These are phyloP conservation scores for Isaurus tuberculatus DNA, from an alignment of 92 coral and sea anemone genomes.

Conservation along the genomic window DNA sequence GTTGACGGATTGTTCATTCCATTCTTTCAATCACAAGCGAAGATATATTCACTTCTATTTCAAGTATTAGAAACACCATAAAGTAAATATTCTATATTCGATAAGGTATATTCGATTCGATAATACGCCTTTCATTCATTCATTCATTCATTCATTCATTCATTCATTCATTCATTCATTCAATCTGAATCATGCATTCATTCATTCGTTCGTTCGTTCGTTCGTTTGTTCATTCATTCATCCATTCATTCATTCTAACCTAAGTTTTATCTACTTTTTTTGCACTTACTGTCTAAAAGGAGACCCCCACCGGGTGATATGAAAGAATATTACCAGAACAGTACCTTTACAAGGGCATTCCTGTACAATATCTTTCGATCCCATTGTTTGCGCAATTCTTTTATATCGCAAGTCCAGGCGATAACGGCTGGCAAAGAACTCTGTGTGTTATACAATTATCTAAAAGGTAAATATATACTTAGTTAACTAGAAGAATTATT, in stretches of 20 bases:
- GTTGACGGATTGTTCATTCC: background rate
- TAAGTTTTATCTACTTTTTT: background rate
- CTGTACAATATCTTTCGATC: background rate
- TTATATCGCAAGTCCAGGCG: background rate
- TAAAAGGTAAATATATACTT: background rate
- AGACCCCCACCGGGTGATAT: constrained; percentile 5
- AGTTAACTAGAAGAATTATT: background rate
- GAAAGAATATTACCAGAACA: background rate
- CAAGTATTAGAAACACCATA: background rate
- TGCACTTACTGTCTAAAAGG: background rate
- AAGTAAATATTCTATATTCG: background rate
- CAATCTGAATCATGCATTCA: no score
- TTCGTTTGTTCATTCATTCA: no score
- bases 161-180: no score
- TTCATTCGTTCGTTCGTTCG: no score
- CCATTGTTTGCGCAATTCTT: background rate
- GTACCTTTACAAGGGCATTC: background rate
- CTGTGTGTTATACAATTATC: no score
- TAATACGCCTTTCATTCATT: no score
- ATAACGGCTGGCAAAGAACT: background rate
- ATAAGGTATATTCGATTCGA: background rate
- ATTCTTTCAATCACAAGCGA: background rate
- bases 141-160: no score
- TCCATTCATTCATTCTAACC: no score
- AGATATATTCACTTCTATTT: background rate